Evolutionary conservation across 2,888 invertebrate genomes (phyloP).

Genomic region (Calameuta filiformis): DNA sequence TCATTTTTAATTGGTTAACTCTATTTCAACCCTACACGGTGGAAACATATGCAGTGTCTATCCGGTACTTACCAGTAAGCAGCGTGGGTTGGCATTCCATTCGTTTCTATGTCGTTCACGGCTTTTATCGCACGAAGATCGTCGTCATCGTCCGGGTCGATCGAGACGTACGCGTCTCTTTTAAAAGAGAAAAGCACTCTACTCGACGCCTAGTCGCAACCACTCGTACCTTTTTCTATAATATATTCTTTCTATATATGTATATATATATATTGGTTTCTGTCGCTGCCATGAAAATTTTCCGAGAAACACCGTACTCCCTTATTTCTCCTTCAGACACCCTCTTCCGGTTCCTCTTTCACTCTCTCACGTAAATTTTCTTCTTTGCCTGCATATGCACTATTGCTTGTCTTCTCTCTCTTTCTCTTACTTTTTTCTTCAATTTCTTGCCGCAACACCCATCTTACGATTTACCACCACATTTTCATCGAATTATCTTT

Average conservation of each 20-base stretch:
- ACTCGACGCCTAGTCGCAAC: neutral
- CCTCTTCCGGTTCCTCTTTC: neutral
- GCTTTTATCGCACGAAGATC: slow-evolving; percentile 9
- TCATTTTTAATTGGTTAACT: too few relatives aligned
- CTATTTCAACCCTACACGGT: too few relatives aligned
- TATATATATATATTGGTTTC: neutral
- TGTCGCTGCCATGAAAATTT: neutral
- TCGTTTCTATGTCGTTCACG: slow-evolving; percentile 48
- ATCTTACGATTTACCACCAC: neutral
- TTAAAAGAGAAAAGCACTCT: neutral
- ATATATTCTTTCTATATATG: too few relatives aligned
- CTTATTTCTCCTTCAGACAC: neutral
- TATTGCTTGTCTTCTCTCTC: neutral
- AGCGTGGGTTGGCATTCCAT: slow-evolving; percentile 60
- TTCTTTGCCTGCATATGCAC: neutral
- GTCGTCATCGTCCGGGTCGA: neutral
- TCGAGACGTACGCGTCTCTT: neutral
- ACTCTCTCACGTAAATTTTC: neutral
- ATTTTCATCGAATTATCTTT: neutral
- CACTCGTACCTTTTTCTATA: slow-evolving; percentile 6
- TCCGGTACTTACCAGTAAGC: neutral
- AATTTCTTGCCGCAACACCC: neutral
- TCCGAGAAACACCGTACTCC: slow-evolving; percentile 3
- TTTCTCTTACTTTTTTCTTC: neutral
- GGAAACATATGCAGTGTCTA: neutral